phyloP scores from a whole-genome alignment of 2,797 vertebrate genomes.

The Acanthurus tractus region DNA sequence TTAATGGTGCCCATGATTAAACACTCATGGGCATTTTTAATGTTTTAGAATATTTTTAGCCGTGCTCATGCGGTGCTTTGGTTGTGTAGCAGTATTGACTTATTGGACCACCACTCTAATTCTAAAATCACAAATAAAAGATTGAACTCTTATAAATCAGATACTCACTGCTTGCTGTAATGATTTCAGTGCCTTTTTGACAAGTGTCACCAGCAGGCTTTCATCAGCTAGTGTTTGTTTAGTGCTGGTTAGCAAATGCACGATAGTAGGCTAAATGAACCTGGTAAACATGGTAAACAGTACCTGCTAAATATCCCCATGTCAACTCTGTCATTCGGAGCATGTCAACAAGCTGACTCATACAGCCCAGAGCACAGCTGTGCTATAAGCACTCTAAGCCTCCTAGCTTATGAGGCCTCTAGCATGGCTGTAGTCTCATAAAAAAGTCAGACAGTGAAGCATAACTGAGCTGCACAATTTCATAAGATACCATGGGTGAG shows the following conservation, averaged over 20 bases:
- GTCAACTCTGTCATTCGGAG: background rate
- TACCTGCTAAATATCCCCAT: background rate
- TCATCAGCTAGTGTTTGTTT: background rate
- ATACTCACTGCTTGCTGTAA: background rate
- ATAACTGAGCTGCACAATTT: background rate
- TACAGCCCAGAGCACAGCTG: constrained; percentile 7
- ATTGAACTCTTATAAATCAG: background rate
- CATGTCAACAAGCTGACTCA: constrained; percentile 4
- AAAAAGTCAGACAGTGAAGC: background rate
- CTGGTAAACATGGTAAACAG: background rate
- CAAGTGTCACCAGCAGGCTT: background rate
- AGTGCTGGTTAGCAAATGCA: background rate
- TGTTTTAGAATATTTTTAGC: constrained; percentile 4
- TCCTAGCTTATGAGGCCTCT: background rate
- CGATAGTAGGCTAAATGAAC: constrained; percentile 8
- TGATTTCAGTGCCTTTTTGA: background rate
- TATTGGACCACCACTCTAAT: background rate
- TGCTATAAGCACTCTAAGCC: background rate
- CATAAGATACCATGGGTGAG: background rate
- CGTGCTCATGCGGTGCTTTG: background rate
- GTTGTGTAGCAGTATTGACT: background rate
- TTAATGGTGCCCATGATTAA: background rate
- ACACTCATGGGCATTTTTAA: background rate
- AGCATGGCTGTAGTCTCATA: background rate
- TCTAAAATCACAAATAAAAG: background rate